Evolutionary conservation across 2,888 invertebrate genomes (phyloP), one percentile per base, ranked within the genome.

Genomic region (Drosophila meridionalis): DNA sequence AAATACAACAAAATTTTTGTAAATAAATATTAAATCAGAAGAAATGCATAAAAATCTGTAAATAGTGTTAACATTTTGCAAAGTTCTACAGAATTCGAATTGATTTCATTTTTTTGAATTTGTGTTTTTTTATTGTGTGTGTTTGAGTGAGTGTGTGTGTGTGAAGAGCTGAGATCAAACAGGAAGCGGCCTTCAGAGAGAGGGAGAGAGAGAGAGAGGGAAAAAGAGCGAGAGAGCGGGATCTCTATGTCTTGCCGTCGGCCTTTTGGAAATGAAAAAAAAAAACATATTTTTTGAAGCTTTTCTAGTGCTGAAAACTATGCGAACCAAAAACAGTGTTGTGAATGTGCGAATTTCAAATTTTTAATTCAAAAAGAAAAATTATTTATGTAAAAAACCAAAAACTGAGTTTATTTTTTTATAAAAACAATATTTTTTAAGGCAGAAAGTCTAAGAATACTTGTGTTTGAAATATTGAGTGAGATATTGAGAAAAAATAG

Each of bases 91-190:
- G 26, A 50, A 48, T 20, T 50, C 55, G 30, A 56, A 42, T 43
- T 58, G 12, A 42, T 43, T 36, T 7, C 1, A 2, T 36, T 43
- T 52, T 61, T 52, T 67, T 32, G 9, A 8, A 36, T 66, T 66
- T 67, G 59, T 76, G 67, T 7, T 50, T 60, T 73, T 66, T 75
- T 66, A 6, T 50, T 60, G 45, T 73, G 11, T 45, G 20, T 42
- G 14, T 36, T n/a, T n/a, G 34, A 32, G 32, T 20, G 20, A 20
- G 20, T 38, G 11, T 42, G 40, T 40, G 48, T 32, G 53, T 47
- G 47, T 12, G 50, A 4, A 40, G 12, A 58, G 76, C 42, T 69
- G 7, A 28, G 76, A 60, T 56, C 60, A n/a, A 45, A 50, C 30
- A 53, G 36, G 26, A 66, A 47, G 32, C 45, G 48, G 32, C 38